These are phyloP conservation scores for Gastracanthus pulcherrimus DNA, from an alignment of 2,888 invertebrate genomes.

Conservation along the genomic window DNA sequence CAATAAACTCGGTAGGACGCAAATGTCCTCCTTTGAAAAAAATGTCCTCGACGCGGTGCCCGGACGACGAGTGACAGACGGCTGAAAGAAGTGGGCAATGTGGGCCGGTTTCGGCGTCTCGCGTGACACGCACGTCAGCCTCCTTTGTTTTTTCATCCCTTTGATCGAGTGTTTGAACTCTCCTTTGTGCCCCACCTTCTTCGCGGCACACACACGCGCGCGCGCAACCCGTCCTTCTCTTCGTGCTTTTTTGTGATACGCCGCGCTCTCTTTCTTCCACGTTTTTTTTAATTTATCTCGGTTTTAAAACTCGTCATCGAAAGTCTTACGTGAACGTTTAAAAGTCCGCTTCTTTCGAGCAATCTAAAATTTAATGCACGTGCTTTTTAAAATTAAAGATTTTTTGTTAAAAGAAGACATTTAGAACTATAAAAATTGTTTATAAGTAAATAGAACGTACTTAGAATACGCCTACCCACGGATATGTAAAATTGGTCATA, in stretches of 20 bases:
- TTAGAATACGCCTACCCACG: too few relatives aligned
- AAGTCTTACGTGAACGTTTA: neutral
- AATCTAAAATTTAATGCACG: neutral
- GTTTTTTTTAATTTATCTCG: conserved; percentile 46
- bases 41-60: conserved; percentile 45
- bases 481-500: too few relatives aligned
- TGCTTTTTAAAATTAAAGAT: neutral
- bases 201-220: conserved; percentile 9
- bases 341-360: too few relatives aligned
- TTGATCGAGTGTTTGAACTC: conserved; percentile 71
- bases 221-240: conserved; percentile 27
- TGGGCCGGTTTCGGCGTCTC: conserved; percentile 77
- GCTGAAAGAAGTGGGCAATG: conserved; percentile 78
- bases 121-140: conserved; percentile 74
- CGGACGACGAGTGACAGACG: conserved; percentile 71
- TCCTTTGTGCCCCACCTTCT: conserved; percentile 63
- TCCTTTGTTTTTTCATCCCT: conserved; percentile 74
- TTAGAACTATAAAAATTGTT: too few relatives aligned
- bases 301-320: conserved; percentile 28
- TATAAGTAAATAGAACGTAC: too few relatives aligned
- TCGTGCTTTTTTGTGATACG: neutral
- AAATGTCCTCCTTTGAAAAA: conserved; percentile 44
- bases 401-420: too few relatives aligned
- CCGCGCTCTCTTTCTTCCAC: neutral
- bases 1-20: conserved; percentile 39